Base-by-base conservation (phyloP, 2,113 vertebrate genomes). In the Ammodytes dubius region DNA sequence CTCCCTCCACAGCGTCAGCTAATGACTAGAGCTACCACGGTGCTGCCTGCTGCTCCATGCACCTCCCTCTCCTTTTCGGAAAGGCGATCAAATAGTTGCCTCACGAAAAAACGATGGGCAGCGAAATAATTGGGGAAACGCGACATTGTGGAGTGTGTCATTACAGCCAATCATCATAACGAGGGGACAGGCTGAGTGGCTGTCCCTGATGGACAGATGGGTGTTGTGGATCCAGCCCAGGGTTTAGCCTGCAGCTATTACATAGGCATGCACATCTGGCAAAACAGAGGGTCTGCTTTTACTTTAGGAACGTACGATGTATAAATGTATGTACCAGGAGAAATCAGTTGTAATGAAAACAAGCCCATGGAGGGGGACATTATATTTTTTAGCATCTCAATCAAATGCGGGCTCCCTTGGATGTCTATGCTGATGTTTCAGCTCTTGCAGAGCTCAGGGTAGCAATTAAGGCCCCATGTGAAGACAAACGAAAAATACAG, bases 91-190 rank as follows among this genome's bases (percentile, higher is more conserved):
- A 93, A 91, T 93, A 88, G 84, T 74, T 74, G 82, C 82, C 89
- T 81, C 4, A 70, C 92, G 93, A 88, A 88, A 37, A 86, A 90
- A 78, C 39, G 79, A 90, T 78, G 64, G 52, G 72, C 88, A 88
- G 60, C 35, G 63, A 93, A 89, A 91, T 92, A 92, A 93, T 92
- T 88, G 87, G 82, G 58, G 73, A 82, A 88, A 73, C 3, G 63
- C 78, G 83, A 91, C 88, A 72, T 79, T 82, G 91, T 83, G 78
- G 81, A 91, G 88, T 77, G 84, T 86, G 88, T 67, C 90, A 89
- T 94, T 92, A 93, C 70, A 70, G 83, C 88, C 93, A 88, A 93
- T 94, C 93, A 91, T 88, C 39, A 11, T 90, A 89, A 90, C 50
- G 58, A 90, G 84, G 39, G 84, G 85, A 88, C 79, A 77, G 89